Percentiles rank a stretch among this genome's conserved stretches.
These are phyloP conservation scores for Psephotus haematonotus DNA, from an alignment of 2,113 vertebrate genomes.

Conservation along the genomic window DNA sequence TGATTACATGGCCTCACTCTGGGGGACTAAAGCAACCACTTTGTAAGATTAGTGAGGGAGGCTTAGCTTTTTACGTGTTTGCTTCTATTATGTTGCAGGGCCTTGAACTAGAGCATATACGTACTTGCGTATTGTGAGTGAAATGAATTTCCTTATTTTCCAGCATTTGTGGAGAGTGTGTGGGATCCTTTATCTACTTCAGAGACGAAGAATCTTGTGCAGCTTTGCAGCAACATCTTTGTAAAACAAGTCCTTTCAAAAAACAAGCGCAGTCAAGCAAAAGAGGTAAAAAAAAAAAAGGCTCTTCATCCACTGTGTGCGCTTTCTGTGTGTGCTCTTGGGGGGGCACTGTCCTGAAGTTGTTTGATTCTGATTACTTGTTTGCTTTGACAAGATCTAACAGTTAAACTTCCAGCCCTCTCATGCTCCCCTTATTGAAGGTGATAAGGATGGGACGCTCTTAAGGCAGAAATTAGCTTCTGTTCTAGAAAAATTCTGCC, in stretches of 20 bases:
- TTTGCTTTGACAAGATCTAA: background rate
- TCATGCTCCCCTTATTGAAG: background rate
- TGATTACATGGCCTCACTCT: background rate
- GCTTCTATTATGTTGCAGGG: background rate
- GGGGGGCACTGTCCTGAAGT: background rate
- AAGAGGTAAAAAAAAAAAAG: constrained; percentile 77
- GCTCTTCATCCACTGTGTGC: background rate
- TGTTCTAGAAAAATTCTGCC: background rate
- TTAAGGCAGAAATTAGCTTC: background rate
- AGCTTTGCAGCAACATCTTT: constrained; percentile 78
- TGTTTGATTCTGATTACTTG: background rate
- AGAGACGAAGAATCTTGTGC: constrained; percentile 82
- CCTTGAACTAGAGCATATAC: background rate
- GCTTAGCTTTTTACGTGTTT: background rate
- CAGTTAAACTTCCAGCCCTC: background rate
- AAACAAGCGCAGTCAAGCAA: constrained; percentile 77
- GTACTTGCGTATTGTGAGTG: background rate
- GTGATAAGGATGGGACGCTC: background rate
- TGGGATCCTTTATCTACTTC: constrained; percentile 90
- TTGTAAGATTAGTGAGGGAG: background rate
- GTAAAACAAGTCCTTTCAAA: constrained; percentile 76
- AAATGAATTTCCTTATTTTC: background rate
- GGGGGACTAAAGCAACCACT: background rate
- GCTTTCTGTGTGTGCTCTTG: fast-evolving
- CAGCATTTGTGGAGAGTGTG: constrained; percentile 83